Percentiles rank a stretch among this genome's conserved stretches.
These are phyloP conservation scores for Bovichtus diacanthus DNA, from an alignment of 2,797 vertebrate genomes.

Conservation along the genomic window DNA sequence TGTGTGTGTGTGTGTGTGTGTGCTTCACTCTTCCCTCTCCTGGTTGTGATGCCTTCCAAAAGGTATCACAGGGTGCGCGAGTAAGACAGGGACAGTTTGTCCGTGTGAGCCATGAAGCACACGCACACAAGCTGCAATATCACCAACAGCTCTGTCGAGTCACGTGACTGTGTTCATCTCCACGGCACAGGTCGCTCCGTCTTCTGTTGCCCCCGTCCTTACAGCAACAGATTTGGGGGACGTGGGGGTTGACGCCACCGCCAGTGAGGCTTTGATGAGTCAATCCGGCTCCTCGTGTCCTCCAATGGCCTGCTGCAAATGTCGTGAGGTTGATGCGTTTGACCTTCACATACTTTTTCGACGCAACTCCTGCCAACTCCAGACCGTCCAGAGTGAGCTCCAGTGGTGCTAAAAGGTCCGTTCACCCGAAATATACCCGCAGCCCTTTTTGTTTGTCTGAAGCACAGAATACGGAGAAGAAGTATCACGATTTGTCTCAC, in stretches of 20 bases:
- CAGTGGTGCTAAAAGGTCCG: slow-evolving; percentile 19
- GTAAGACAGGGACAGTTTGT: not conserved
- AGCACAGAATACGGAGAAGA: slow-evolving; percentile 2
- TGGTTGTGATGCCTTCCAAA: slow-evolving; percentile 20
- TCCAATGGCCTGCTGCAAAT: slow-evolving; percentile 48
- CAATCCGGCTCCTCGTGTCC: slow-evolving; percentile 39
- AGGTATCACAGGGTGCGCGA: not conserved
- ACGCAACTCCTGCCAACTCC: slow-evolving; percentile 42
- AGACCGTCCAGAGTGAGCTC: slow-evolving; percentile 21
- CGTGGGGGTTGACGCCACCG: slow-evolving; percentile 29
- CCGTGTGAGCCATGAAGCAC: slow-evolving; percentile 2
- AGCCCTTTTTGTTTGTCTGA: not conserved
- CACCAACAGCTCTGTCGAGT: slow-evolving; percentile 19
- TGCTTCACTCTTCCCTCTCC: slow-evolving; percentile 14
- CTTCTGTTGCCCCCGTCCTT: not conserved
- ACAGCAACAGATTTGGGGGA: slow-evolving; percentile 36
- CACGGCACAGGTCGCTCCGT: slow-evolving; percentile 16
- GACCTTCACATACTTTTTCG: slow-evolving; percentile 59
- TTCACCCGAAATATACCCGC: not conserved
- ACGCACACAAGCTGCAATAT: not conserved
- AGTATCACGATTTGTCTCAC: slow-evolving; percentile 5
- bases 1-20: not conserved
- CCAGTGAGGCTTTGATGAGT: slow-evolving; percentile 49
- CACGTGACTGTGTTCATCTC: not conserved
- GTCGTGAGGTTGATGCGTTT: slow-evolving; percentile 42